Conservation (phyloP, 2,797 vertebrate genomes). For the Valencia hispanica region DNA sequence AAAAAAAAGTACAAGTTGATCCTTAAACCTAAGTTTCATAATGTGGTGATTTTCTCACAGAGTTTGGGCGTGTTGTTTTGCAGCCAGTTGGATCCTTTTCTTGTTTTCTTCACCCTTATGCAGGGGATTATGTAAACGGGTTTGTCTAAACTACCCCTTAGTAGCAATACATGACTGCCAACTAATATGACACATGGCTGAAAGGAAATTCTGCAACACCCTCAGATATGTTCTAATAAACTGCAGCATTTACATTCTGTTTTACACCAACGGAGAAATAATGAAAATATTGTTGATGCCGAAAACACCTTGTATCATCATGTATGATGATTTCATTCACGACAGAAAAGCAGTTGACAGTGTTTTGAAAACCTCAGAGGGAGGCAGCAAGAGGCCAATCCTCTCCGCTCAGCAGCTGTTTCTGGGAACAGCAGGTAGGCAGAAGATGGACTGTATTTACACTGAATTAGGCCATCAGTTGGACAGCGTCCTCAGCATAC, state of each 20-base stretch:
- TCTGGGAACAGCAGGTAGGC: conserved; percentile 62
- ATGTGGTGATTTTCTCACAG: neutral
- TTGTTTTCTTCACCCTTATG: conserved; percentile 44
- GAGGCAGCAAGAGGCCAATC: conserved; percentile 54
- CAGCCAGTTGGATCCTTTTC: conserved; percentile 19
- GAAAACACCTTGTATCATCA: conserved; percentile 18
- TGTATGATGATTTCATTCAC: conserved; percentile 36
- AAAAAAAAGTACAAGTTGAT: neutral
- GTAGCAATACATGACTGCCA: conserved; percentile 33
- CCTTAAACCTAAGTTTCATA: neutral
- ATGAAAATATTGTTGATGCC: neutral
- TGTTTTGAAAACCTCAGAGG: conserved; percentile 57
- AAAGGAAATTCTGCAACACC: conserved; percentile 12
- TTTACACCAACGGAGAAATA: neutral
- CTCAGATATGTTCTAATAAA: neutral
- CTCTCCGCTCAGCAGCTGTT: conserved; percentile 63
- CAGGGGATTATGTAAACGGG: conserved; percentile 69
- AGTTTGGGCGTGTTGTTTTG: conserved; percentile 39
- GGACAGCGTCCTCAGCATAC: conserved; percentile 55
- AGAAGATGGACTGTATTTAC: conserved; percentile 61
- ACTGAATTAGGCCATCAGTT: conserved; percentile 69
- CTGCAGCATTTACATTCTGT: neutral
- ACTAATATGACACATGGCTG: neutral
- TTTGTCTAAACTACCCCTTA: conserved; percentile 49
- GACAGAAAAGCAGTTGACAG: conserved; percentile 40